phyloP scores from a whole-genome alignment of 2,888 invertebrate genomes.

The Leptopilina drosophilae region DNA sequence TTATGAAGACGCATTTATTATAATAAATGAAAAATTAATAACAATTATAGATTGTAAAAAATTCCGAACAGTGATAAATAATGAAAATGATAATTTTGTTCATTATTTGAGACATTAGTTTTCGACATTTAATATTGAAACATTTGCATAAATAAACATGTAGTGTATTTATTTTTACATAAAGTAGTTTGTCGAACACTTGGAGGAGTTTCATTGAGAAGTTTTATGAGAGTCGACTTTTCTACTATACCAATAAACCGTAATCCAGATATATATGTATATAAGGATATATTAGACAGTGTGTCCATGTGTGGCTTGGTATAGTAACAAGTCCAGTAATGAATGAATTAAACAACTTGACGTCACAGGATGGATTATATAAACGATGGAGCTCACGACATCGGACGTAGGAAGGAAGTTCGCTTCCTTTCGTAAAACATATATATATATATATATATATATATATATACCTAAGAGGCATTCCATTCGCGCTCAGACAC shows the following conservation, averaged over 20 bases:
- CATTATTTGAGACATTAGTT: too few species aligned
- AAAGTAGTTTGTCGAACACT: too few species aligned
- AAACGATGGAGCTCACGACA: slow-evolving; percentile 73
- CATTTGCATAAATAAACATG: too few species aligned
- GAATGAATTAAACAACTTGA: slow-evolving; percentile 75
- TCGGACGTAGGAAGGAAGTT: slow-evolving; percentile 75
- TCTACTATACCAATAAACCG: slow-evolving; percentile 11
- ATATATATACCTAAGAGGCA: slow-evolving; percentile 63
- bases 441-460: too few species aligned
- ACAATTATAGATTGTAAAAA: too few species aligned
- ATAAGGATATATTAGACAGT: background rate
- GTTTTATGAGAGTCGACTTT: background rate
- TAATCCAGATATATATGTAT: slow-evolving; percentile 20
- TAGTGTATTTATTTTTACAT: too few species aligned
- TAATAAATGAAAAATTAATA: too few species aligned
- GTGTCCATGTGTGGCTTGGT: background rate
- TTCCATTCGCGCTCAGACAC: slow-evolving; percentile 48
- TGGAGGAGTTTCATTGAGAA: slow-evolving; percentile 26
- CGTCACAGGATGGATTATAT: slow-evolving; percentile 77
- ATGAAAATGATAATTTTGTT: too few species aligned
- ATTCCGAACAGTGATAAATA: too few species aligned
- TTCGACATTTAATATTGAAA: too few species aligned
- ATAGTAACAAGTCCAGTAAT: slow-evolving; percentile 59
- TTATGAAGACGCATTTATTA: too few species aligned
- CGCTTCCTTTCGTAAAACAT: slow-evolving; percentile 72